A percentile compares a stretch with the other conserved stretches of the same genome.
These are phyloP conservation scores for Marronus borbonicus DNA, from an alignment of 2,888 invertebrate species.

Conservation along the genomic window DNA sequence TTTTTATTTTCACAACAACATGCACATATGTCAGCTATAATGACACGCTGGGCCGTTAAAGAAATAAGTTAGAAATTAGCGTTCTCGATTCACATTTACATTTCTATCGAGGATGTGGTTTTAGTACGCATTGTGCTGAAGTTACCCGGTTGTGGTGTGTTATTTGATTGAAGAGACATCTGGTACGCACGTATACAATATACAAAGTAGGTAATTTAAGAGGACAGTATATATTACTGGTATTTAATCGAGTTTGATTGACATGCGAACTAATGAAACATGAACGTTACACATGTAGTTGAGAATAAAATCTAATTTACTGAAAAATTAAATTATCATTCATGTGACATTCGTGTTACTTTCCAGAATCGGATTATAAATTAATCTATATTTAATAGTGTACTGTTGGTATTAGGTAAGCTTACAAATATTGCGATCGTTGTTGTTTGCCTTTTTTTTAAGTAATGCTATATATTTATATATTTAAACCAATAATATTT, in stretches of 20 bases:
- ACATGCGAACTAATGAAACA: slow-evolving; percentile 29
- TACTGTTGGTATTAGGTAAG: too few relatives aligned
- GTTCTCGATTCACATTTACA: slow-evolving; percentile 3
- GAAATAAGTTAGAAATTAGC: slow-evolving; percentile 7
- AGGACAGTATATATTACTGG: slow-evolving; percentile 11
- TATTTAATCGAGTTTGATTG: slow-evolving; percentile 36
- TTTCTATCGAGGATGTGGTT: slow-evolving; percentile 15
- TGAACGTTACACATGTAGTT: background rate
- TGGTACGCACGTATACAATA: slow-evolving; percentile 12
- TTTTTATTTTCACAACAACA: slow-evolving; percentile 1
- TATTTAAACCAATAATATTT: too few relatives aligned
- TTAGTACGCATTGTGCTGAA: background rate
- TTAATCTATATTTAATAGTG: too few relatives aligned
- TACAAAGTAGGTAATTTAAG: slow-evolving; percentile 20
- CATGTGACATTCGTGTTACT: background rate
- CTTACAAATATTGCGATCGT: too few relatives aligned
- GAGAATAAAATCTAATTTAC: slow-evolving; percentile 16
- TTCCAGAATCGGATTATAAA: background rate
- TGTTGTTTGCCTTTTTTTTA: too few relatives aligned
- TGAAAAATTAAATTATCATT: slow-evolving; percentile 23
- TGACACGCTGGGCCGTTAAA: background rate
- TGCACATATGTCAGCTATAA: background rate
- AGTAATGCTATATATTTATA: too few relatives aligned
- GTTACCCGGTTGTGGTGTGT: slow-evolving; percentile 16
- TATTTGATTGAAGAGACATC: slow-evolving; percentile 18